A percentile compares a stretch with the other conserved stretches of the same genome.
Evolutionary conservation across 2,888 invertebrate genomes (phyloP).

Genomic region (Protophormia terraenovae): DNA sequence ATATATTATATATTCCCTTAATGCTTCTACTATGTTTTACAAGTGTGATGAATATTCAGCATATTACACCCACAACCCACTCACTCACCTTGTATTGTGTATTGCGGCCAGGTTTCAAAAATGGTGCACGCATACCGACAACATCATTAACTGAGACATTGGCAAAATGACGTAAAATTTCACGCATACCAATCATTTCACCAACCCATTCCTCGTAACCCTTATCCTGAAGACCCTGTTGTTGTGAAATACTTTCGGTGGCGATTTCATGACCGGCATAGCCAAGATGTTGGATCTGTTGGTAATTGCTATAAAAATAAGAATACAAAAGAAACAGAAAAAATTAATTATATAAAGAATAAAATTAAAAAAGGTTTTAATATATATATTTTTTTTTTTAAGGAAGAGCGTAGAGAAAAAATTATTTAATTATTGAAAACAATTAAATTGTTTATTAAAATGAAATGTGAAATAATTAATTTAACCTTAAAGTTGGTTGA

Average conservation of each 20-base stretch:
- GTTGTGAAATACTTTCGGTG: constrained; percentile 85
- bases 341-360: constrained; percentile 41
- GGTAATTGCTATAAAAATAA: constrained; percentile 89
- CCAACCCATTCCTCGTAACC: constrained; percentile 96
- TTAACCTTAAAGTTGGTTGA: too few relatives aligned
- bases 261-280: constrained; percentile 93
- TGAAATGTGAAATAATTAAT: too few relatives aligned
- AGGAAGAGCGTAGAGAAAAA: background rate
- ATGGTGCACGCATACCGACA: constrained; percentile 93
- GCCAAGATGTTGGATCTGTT: constrained; percentile 93
- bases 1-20: too few relatives aligned
- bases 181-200: constrained; percentile 96
- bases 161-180: constrained; percentile 90
- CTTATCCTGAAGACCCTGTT: constrained; percentile 93
- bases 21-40: too few relatives aligned
- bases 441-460: background rate
- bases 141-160: constrained; percentile 91
- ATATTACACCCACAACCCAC: background rate
- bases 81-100: constrained; percentile 91
- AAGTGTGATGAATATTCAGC: background rate
- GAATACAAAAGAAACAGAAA: background rate
- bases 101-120: constrained; percentile 95
- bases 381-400: constrained; percentile 5
- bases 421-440: background rate
- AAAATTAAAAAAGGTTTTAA: constrained; percentile 19